Evolutionary conservation across 2,888 invertebrate genomes (phyloP), one percentile per base, ranked within the genome.

Genomic region (Thera britannica): DNA sequence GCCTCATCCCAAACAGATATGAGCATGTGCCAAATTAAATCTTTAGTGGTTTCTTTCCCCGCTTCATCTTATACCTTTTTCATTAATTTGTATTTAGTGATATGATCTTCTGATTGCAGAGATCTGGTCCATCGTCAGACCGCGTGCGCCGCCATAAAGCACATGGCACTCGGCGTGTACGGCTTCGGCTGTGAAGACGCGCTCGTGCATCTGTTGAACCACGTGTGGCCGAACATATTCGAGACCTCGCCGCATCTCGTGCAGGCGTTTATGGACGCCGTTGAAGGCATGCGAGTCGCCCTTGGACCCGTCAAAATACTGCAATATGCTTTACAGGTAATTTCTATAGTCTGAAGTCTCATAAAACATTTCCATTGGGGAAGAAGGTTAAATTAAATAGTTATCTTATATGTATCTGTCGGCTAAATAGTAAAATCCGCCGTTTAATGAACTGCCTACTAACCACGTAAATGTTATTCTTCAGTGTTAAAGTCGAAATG

Each of bases 221-320:
- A 99, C 86, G 99, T 99, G 36, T 99, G 99, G 99, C 99, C 99
- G 9, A 99, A 99, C 89, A 98, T 99, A 77, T 99, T 99, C 85
- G 99, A 99, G 94, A 99, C 99, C 0, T 99, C 99, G 11, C 99
- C 99, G 12, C 99, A 99, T 96, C 96, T 99, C 75, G 99, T 99
- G 36, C 99, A 99, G 92, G 99, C 99, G 0, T 99, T 99, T 90
- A 99, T 99, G 98, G 99, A 99, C 82, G 97, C 99, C 3, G 98
- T 99, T 4, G 99, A 99, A 88, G 99, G 99, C 11, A 96, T 99
- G 94, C 92, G 99, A 46, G 99, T 99, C 3, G 98, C 99, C 0
- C 94, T 99, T 52, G 99, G 99, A 4, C 98, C 99, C 1, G 96
- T 98, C 67, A 99, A 99, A 93, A 97, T 99, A 77, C 93, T 99